Evolutionary conservation across 2,113 vertebrate species (phyloP).

Genomic region (Mystacornis crossleyi): DNA sequence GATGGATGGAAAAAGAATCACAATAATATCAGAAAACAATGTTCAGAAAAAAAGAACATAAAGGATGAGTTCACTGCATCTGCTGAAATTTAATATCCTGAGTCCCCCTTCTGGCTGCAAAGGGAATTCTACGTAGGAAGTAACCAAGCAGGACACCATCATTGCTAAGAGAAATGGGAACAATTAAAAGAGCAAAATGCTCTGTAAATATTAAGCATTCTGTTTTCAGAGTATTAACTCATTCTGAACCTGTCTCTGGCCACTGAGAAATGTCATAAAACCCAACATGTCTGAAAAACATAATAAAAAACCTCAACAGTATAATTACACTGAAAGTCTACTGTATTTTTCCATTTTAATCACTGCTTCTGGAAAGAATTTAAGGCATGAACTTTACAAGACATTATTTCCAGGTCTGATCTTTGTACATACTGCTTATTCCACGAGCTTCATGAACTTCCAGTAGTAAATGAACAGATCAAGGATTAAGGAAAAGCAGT

Average conservation of each 20-base stretch:
- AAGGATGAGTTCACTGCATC: neutral
- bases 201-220: neutral
- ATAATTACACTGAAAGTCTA: neutral
- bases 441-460: neutral
- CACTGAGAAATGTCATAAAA: neutral
- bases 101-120: slow-evolving; percentile 63
- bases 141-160: neutral
- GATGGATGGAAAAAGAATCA: neutral
- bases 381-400: neutral
- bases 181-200: neutral
- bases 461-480: neutral
- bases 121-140: neutral
- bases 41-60: neutral
- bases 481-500: neutral
- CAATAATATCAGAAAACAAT: neutral
- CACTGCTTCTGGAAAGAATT: neutral
- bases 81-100: slow-evolving; percentile 45
- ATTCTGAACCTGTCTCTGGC: neutral
- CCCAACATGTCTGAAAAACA: neutral
- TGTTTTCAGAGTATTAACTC: neutral
- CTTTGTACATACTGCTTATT: neutral
- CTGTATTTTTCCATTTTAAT: neutral
- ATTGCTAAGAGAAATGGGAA: neutral
- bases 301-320: neutral
- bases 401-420: neutral